Base-by-base conservation (phyloP, 1,140 invertebrate species). In the Metopolophium dirhodum region DNA sequence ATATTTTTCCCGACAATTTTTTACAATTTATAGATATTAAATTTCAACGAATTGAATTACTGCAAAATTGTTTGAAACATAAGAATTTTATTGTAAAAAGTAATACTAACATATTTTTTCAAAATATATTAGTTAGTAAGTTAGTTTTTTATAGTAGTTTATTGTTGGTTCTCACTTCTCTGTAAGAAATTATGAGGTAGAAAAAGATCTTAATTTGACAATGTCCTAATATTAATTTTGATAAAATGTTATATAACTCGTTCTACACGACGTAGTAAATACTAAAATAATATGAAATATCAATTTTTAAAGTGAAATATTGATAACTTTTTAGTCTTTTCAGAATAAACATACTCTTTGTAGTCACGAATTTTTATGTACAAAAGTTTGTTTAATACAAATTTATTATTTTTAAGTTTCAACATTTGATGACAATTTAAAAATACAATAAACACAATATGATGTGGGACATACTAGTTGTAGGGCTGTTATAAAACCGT, bases 351-450 rank as follows among this genome's bases (percentile, higher is more conserved):
- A 77, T 77, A 77, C 30, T 68, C 30, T 68, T 68, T 68, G 61
- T 68, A 68, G n/a, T 77, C 61, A 77, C n/a, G 18, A n/a, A 77
- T 77, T n/a, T 68, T 77, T 77, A 77, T 77, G 61, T 77, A 77
- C 61, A 77, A 77, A 77, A 77, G 61, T 77, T 77, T 77, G 61
- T 77, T n/a, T 77, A 18, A 77, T 18, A 77, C 0, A 77, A 77
- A 77, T 77, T n/a, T 77, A n/a, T 77, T 77, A 77, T 77, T 77
- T 77, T 77, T n/a, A 77, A 77, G 4, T n/a, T n/a, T n/a, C 14
- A 77, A 77, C 1, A n/a, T 77, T 77, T 77, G 14, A 77, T 20
- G 0, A 8, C 3, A 18, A 77, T 77, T 77, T 77, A 77, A 77
- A 18, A 77, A 18, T 77, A n/a, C 30, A 77, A 18, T 18, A 77